These are phyloP conservation scores for Yponomeuta evonymella DNA, from an alignment of 2,888 invertebrate genomes.

Conservation along the genomic window DNA sequence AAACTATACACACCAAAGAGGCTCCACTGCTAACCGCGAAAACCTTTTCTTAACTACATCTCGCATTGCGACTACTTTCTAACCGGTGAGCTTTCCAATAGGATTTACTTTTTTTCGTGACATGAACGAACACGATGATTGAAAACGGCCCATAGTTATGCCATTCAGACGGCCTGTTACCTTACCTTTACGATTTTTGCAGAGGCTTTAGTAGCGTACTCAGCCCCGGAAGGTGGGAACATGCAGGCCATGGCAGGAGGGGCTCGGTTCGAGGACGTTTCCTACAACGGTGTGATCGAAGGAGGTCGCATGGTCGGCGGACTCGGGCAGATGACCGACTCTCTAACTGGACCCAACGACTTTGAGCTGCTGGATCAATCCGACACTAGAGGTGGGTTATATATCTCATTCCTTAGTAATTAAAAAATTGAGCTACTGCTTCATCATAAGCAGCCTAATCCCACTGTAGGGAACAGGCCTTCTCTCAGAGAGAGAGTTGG, in stretches of 20 bases:
- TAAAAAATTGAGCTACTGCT: too few species aligned
- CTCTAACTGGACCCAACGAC: slow-evolving; percentile 80
- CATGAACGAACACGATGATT: neutral
- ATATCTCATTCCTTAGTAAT: neutral
- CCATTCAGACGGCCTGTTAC: slow-evolving; percentile 17
- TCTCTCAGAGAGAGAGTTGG: too few species aligned
- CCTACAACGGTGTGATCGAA: slow-evolving; percentile 84
- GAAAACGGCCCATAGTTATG: neutral
- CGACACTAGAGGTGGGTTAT: slow-evolving; percentile 72
- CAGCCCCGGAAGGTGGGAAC: slow-evolving; percentile 79
- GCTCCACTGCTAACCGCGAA: too few species aligned
- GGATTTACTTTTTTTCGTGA: neutral
- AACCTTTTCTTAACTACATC: neutral
- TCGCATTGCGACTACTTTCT: neutral
- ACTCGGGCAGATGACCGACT: slow-evolving; percentile 89
- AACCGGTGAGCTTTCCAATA: neutral
- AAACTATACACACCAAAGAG: too few species aligned
- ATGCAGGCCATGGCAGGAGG: slow-evolving; percentile 80
- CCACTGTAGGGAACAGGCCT: too few species aligned
- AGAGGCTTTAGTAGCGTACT: slow-evolving; percentile 82
- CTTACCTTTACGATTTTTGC: slow-evolving; percentile 29
- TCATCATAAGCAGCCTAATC: too few species aligned
- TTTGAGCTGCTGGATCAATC: slow-evolving; percentile 77
- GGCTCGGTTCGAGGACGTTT: slow-evolving; percentile 83
- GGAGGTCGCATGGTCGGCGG: slow-evolving; percentile 79